A percentile compares a stretch with the other conserved stretches of the same genome.
Conservation (phyloP, 2,797 vertebrate species). For the Heterohyrax brucei region DNA sequence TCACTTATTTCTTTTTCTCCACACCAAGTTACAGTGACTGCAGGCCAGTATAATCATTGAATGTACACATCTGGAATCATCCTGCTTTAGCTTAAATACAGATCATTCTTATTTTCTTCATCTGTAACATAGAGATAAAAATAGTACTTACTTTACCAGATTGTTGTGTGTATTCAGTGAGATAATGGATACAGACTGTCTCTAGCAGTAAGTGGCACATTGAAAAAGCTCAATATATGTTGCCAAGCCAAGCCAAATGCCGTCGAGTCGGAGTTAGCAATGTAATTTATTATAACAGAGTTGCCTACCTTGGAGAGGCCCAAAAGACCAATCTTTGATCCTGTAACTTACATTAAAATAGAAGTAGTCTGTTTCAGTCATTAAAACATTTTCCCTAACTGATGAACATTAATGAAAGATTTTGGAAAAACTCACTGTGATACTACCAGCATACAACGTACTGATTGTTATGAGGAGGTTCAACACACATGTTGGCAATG, state of each 20-base stretch:
- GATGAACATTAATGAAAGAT: not conserved
- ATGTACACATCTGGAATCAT: not conserved
- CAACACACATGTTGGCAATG: not conserved
- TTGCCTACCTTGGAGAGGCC: not conserved
- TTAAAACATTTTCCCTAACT: not conserved
- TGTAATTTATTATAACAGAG: not conserved
- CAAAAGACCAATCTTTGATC: not conserved
- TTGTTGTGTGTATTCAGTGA: not conserved
- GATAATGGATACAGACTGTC: not conserved
- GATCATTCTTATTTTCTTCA: not conserved
- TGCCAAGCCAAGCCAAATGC: no score
- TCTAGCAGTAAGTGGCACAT: not conserved
- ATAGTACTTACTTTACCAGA: not conserved
- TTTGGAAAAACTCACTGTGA: not conserved
- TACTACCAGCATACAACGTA: not conserved
- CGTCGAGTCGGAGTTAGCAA: no score
- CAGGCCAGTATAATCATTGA: not conserved
- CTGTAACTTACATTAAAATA: not conserved
- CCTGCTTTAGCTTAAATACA: not conserved
- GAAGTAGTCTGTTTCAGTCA: not conserved
- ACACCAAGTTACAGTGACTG: not conserved
- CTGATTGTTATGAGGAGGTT: not conserved
- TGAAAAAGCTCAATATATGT: not conserved
- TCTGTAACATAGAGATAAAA: slow-evolving; percentile 3
- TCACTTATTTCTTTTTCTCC: not conserved